phyloP scores from a whole-genome alignment of 2,797 vertebrate genomes.

The Myotis planiceps region DNA sequence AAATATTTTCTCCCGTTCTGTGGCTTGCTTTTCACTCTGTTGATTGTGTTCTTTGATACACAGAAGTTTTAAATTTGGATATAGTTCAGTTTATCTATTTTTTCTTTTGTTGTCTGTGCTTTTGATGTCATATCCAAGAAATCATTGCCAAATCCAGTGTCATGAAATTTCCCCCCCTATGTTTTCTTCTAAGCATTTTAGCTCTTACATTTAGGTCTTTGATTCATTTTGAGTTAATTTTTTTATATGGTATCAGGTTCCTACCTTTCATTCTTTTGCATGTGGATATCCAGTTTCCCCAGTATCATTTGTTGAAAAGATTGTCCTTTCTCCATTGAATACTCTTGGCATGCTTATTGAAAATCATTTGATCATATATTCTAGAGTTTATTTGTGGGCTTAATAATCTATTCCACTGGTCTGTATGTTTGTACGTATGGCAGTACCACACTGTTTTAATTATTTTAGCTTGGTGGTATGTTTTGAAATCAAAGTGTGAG shows the following conservation, averaged over 20 bases:
- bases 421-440: background rate
- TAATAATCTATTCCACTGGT: background rate
- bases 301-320: background rate
- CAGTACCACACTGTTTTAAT: background rate
- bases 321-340: background rate
- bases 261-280: background rate
- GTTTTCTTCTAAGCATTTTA: constrained; percentile 20
- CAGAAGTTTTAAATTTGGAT: background rate
- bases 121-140: constrained; percentile 19
- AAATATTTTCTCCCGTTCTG: background rate
- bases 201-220: background rate
- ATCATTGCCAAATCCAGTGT: constrained; percentile 10
- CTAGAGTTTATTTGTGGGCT: background rate
- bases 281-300: background rate
- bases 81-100: background rate
- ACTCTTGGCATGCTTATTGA: background rate
- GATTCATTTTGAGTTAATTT: constrained; percentile 26
- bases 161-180: background rate
- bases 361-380: background rate
- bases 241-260: background rate
- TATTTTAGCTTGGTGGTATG: background rate
- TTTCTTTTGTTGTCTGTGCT: background rate
- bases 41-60: background rate
- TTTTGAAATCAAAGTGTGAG: background rate
- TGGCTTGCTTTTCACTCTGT: background rate